phyloP scores from a whole-genome alignment of 1,140 invertebrate species.

The Matsumurasca onukii region DNA sequence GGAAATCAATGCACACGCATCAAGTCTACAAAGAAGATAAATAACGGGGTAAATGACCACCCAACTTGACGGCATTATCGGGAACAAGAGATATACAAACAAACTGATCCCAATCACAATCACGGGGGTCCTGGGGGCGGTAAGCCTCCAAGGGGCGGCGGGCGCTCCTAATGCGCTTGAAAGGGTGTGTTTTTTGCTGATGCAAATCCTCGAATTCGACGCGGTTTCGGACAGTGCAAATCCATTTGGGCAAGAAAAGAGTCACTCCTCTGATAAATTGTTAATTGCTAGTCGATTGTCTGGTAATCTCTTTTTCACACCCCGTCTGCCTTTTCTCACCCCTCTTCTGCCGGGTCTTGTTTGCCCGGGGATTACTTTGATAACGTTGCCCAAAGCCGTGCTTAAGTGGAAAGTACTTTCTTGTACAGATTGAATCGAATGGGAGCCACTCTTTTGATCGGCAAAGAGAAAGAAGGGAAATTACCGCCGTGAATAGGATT shows the following conservation, averaged over 20 bases:
- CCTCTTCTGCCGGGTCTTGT: slow-evolving; percentile 6
- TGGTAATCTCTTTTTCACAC: slow-evolving; percentile 25
- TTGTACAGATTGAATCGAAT: too few relatives aligned
- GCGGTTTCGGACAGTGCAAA: slow-evolving; percentile 22
- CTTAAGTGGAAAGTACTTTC: slow-evolving; percentile 25
- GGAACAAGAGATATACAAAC: not conserved
- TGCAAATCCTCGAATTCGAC: slow-evolving; percentile 23
- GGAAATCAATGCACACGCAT: too few relatives aligned
- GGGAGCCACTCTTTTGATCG: too few relatives aligned
- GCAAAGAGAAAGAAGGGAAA: too few relatives aligned
- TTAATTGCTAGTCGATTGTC: slow-evolving; percentile 25
- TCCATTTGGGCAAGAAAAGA: slow-evolving; percentile 27
- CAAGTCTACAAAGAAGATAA: too few relatives aligned
- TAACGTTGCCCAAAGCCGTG: slow-evolving; percentile 22
- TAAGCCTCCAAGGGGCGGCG: too few relatives aligned
- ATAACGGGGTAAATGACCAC: too few relatives aligned
- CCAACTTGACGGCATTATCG: too few relatives aligned
- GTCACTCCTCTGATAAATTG: slow-evolving; percentile 25
- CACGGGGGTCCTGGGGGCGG: not conserved
- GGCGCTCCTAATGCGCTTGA: slow-evolving; percentile 9
- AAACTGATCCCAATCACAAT: not conserved
- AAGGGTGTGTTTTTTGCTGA: slow-evolving; percentile 25
- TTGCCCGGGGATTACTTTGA: slow-evolving; percentile 22
- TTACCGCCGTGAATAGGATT: too few relatives aligned
- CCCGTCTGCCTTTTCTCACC: slow-evolving; percentile 1